These are phyloP conservation scores for Spodoptera frugiperda DNA, from an alignment of 1,140 invertebrate species.

Conservation along the genomic window DNA sequence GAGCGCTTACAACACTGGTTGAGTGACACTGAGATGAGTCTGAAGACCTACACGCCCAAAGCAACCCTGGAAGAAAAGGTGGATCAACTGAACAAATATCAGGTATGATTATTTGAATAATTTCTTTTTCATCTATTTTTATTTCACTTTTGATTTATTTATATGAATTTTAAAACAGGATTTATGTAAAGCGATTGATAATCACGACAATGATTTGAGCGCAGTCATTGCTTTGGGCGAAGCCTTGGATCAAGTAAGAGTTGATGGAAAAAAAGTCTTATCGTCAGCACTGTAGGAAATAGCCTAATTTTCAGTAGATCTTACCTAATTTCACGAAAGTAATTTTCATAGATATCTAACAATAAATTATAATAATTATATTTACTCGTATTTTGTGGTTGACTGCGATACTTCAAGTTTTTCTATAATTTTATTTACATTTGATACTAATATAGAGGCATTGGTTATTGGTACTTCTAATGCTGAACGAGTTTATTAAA, in stretches of 20 bases:
- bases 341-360: conserved; percentile 59
- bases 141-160: conserved; percentile 59
- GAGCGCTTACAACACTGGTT: conserved; percentile 94
- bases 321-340: conserved; percentile 72
- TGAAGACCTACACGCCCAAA: conserved; percentile 95
- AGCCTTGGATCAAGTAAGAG: conserved; percentile 94
- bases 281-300: conserved; percentile 73
- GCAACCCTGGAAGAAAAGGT: conserved; percentile 96
- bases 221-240: conserved; percentile 91
- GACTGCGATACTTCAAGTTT: conserved; percentile 37
- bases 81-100: conserved; percentile 95
- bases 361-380: conserved; percentile 44
- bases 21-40: conserved; percentile 93
- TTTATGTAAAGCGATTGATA: conserved; percentile 91
- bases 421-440: conserved; percentile 41
- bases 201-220: conserved; percentile 90
- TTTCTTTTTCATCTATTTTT: conserved; percentile 43
- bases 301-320: conserved; percentile 82
- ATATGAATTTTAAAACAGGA: conserved; percentile 88
- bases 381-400: conserved; percentile 29
- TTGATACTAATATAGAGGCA: conserved; percentile 50
- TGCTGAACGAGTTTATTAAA: conserved; percentile 43
- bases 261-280: conserved; percentile 61
- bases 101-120: conserved; percentile 87
- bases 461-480: conserved; percentile 57